A percentile compares a stretch with the other conserved stretches of the same genome.
These are phyloP conservation scores for Capitella teleta DNA, from an alignment of 1,140 invertebrate genomes.

Conservation along the genomic window DNA sequence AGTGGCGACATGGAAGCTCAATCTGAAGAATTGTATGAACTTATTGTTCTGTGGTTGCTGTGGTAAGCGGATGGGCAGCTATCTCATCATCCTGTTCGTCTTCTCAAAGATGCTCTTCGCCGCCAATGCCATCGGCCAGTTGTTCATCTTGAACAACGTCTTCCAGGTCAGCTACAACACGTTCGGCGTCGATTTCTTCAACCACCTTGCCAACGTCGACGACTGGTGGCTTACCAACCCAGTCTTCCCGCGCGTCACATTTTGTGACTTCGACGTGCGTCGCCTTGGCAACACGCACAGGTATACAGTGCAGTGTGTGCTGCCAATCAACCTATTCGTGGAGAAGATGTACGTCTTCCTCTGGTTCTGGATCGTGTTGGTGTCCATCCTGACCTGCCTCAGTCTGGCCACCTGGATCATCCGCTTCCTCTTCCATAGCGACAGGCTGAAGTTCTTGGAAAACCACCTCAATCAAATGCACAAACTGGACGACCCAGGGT, in stretches of 20 bases:
- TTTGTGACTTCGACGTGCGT: constrained; percentile 48
- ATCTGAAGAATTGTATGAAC: not conserved
- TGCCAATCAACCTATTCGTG: constrained; percentile 28
- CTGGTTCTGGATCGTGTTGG: constrained; percentile 33
- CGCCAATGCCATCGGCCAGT: constrained; percentile 15
- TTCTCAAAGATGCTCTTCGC: constrained; percentile 16
- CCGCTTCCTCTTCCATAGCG: constrained; percentile 21
- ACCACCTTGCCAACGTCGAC: too few relatives aligned
- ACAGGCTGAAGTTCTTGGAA: constrained; percentile 8
- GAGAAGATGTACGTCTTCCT: constrained; percentile 38
- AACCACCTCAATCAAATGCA: constrained; percentile 8
- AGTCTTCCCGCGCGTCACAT: constrained; percentile 47
- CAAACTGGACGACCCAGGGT: not conserved
- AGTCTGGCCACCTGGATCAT: constrained; percentile 10
- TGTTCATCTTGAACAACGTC: constrained; percentile 13
- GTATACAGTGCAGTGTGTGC: constrained; percentile 23
- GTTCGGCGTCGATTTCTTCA: too few relatives aligned
- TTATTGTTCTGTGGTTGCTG: too few relatives aligned
- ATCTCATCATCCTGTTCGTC: constrained; percentile 42
- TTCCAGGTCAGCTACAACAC: constrained; percentile 1
- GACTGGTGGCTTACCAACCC: too few relatives aligned
- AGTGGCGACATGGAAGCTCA: too few relatives aligned
- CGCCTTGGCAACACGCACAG: constrained; percentile 42
- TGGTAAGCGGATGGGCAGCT: constrained; percentile 30
- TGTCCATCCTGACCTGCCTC: constrained; percentile 12